Percentiles rank a stretch among this genome's conserved stretches.
Evolutionary conservation across 2,888 invertebrate species (phyloP).

Genomic region (Galeruca laticollis): DNA sequence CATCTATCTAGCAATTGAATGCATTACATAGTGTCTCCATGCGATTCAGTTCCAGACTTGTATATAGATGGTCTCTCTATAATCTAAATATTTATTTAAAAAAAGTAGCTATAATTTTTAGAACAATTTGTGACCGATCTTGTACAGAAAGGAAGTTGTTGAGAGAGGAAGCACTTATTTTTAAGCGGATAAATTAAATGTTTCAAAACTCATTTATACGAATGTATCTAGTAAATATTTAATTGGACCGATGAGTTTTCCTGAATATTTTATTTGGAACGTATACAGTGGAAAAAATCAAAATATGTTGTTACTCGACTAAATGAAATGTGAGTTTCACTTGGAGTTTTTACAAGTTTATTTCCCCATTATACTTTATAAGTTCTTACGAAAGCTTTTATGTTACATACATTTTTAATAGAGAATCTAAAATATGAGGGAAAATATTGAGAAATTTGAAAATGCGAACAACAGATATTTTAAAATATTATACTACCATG

Average conservation of each 20-base stretch:
- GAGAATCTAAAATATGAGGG: constrained; percentile 24
- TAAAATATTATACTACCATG: not conserved
- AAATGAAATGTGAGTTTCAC: constrained; percentile 20
- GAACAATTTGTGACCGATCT: no score
- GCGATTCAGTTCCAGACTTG: no score
- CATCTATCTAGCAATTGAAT: no score
- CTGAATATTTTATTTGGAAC: constrained; percentile 23
- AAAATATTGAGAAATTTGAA: constrained; percentile 47
- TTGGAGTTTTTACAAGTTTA: constrained; percentile 31
- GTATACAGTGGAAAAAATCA: constrained; percentile 13
- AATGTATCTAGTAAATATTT: constrained; percentile 6
- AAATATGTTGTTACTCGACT: constrained; percentile 25
- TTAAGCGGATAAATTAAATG: not conserved
- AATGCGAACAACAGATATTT: constrained; percentile 17
- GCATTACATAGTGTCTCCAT: no score
- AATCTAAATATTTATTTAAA: no score
- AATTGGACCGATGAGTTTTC: constrained; percentile 11
- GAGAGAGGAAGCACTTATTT: no score
- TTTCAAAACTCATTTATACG: not conserved
- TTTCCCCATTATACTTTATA: constrained; percentile 35
- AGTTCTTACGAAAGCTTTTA: constrained; percentile 44
- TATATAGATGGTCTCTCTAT: no score
- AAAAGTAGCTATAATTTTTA: no score
- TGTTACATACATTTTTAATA: constrained; percentile 44
- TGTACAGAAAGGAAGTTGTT: no score